Base-by-base conservation (phyloP, 2,888 invertebrate species). In the Himalopsyche anomala region DNA sequence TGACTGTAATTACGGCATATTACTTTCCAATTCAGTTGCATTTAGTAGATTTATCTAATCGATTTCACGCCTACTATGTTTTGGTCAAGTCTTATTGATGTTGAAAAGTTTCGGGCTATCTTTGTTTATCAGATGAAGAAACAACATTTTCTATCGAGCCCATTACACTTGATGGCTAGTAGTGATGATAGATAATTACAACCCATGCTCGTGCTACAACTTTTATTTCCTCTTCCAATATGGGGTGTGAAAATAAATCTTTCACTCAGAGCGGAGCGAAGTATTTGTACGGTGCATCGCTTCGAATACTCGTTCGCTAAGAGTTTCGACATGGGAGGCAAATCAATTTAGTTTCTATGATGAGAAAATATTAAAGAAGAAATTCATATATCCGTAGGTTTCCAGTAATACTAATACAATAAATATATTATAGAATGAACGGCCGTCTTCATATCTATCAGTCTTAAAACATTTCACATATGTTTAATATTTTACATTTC, bases 181-280 rank as follows among this genome's bases (percentile, higher is more conserved):
- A 28, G 74, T 74, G 74, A 74, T 74, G 74, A 74, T 74, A 74
- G 74, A 74, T 74, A 74, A 74, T 74, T 74, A 74, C 74, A 74
- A 36, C 15, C 74, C 38, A 36, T 38, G 36, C 74, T 38, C 74
- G 74, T 74, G 74, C 36, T 36, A n/a, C 19, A 74, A 74, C 38
- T 74, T 74, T 74, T 74, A 74, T 74, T 74, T 74, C 74, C 74
- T 74, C 74, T 19, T 74, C 15, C 36, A 74, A 51, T 28, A 74
- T 74, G 15, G 74, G 74, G 74, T 15, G 74, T 74, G 36, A 74
- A 74, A 74, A 74, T 74, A 74, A 74, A 74, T 74, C 28, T 38
- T 36, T 28, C 28, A 36, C 74, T 36, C 36, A 74, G 8, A 74
- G 19, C n/a, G 17, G 19, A 62, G 62, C 38, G 38, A 74, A 62